Base-by-base conservation (phyloP, 2,113 vertebrate genomes). In the Gopherus flavomarginatus region DNA sequence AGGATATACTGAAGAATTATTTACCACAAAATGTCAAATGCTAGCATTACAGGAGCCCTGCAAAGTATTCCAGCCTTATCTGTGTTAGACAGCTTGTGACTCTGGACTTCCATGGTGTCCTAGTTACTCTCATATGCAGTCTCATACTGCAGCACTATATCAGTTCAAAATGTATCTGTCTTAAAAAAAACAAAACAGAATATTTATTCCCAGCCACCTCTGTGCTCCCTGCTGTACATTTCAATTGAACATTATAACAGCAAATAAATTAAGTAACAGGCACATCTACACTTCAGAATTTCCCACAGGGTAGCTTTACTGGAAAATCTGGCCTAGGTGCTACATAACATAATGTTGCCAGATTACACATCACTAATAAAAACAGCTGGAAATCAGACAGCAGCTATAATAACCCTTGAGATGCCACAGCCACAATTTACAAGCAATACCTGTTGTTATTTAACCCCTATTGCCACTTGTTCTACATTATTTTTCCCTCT, bases 361-460 rank as follows among this genome's bases (percentile, higher is more conserved):
- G 90, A 82, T 90, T 83, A 62, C 50, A 53, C 82, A 78, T 57
- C 54, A 35, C n/a, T n/a, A 14, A 59, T 6, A 84, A 92, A 95
- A 83, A 86, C 62, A 89, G 49, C 83, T 92, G 87, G 31, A 92
- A 96, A 83, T 88, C 85, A 89, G 95, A 72, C 35, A 89, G 78
- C 77, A 95, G 85, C 88, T 93, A 27, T 53, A 92, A 96, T 88
- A 8, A 31, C 42, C 52, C 69, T n/a, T 53, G 54, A 93, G 85
- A 81, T 81, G 69, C 0, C 3, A 82, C 56, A 89, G 42, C 2
- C 17, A 10, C 53, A 94, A 50, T 57, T 89, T 89, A 92, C 44
- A 90, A 93, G 88, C 77, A 78, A 78, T 78, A 78, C 8, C 24
- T 57, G 27, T 2, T 78, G 78, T 49, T 89, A 90, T 92, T 94